These are phyloP conservation scores for Daphoenositta chrysoptera DNA, from an alignment of 2,113 vertebrate species.

Conservation along the genomic window DNA sequence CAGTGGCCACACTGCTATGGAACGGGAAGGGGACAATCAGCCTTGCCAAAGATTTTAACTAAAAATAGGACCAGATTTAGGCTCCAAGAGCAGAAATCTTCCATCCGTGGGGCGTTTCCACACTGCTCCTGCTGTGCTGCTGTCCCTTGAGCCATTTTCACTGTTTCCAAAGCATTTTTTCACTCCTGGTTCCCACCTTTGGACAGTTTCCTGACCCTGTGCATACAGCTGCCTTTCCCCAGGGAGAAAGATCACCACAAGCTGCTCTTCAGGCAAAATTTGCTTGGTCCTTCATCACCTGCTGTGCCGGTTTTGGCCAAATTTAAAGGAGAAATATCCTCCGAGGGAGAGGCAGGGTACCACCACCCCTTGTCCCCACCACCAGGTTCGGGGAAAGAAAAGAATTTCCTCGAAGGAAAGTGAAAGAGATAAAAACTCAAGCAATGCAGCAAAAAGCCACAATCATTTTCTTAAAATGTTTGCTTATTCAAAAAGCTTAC, in stretches of 20 bases:
- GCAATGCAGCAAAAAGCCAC: neutral
- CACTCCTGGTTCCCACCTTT: neutral
- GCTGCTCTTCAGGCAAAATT: neutral
- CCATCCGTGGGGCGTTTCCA: neutral
- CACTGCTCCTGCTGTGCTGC: neutral
- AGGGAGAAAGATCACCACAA: neutral
- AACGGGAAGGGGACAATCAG: neutral
- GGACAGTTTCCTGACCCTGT: neutral
- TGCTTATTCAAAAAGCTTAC: neutral
- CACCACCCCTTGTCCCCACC: no score
- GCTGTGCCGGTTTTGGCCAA: no score
- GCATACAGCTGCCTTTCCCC: neutral
- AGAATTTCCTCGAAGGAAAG: no score
- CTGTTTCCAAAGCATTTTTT: neutral
- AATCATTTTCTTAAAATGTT: neutral
- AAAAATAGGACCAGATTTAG: neutral
- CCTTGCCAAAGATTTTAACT: neutral
- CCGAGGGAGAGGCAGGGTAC: no score
- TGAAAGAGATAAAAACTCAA: no score
- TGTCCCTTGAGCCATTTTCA: neutral
- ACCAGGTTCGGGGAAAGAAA: no score
- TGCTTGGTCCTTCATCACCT: neutral
- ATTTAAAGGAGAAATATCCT: no score
- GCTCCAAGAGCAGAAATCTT: neutral
- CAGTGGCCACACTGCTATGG: neutral